Conservation (phyloP, 2,113 vertebrate species). For the Taxidea taxus region DNA sequence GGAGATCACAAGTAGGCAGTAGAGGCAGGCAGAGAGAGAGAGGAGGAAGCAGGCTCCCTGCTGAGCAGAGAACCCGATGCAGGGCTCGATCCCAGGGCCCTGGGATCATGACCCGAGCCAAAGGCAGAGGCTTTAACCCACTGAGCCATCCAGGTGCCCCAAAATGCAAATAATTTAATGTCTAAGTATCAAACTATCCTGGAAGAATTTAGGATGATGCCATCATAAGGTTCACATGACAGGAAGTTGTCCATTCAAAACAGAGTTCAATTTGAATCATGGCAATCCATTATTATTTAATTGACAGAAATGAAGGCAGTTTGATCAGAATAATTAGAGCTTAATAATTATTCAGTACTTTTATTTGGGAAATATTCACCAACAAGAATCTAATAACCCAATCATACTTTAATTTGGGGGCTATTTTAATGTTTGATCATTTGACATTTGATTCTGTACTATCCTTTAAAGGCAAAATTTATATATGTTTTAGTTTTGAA, state of each 20-base stretch:
- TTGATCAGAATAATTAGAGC: not conserved
- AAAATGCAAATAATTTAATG: not conserved
- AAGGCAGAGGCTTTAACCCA: no score
- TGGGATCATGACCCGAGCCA: no score
- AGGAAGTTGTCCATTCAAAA: conserved; percentile 13
- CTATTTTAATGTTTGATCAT: conserved; percentile 24
- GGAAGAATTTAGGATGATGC: not conserved
- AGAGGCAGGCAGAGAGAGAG: no score
- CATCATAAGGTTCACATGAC: not conserved
- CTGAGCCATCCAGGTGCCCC: no score
- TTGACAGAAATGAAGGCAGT: not conserved
- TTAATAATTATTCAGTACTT: conserved; percentile 1
- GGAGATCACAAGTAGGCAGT: no score
- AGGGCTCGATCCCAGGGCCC: no score
- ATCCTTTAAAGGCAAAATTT: conserved; percentile 3
- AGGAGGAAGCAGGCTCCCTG: no score
- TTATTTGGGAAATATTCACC: not conserved
- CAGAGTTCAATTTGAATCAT: not conserved
- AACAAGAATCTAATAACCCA: not conserved
- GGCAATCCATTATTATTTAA: not conserved
- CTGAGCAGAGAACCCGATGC: no score
- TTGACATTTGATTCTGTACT: conserved; percentile 5
- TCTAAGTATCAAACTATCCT: not conserved
- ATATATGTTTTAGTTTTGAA: conserved; percentile 7
- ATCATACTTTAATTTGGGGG: not conserved